A percentile compares a stretch with the other conserved stretches of the same genome.
These are phyloP conservation scores for Proisotoma minuta DNA, from an alignment of 2,888 invertebrate species.

Conservation along the genomic window DNA sequence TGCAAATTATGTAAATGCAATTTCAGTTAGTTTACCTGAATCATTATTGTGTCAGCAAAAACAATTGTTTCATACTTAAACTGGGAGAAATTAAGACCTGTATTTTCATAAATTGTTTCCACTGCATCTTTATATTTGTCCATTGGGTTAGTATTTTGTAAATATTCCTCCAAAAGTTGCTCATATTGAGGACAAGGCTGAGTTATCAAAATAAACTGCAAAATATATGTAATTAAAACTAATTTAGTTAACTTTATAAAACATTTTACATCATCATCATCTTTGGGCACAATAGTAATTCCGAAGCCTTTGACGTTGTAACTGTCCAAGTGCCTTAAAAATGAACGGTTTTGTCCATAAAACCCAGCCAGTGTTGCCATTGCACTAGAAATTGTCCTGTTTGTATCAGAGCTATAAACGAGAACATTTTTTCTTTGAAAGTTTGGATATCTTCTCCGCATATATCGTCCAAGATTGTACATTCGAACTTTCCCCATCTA, in stretches of 20 bases:
- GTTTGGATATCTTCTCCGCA: background rate
- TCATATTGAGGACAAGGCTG: background rate
- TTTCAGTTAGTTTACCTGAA: background rate
- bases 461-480: background rate
- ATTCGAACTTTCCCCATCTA: background rate
- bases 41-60: background rate
- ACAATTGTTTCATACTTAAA: background rate
- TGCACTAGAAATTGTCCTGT: background rate
- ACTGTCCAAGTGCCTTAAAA: background rate
- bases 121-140: constrained; percentile 2
- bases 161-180: background rate
- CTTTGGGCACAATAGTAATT: background rate
- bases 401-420: background rate
- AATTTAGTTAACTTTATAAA: too few relatives aligned
- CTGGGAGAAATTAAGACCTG: background rate
- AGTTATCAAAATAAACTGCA: background rate
- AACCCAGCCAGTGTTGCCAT: background rate
- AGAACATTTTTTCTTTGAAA: constrained; percentile 1
- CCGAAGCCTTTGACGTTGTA: background rate
- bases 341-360: constrained; percentile 2
- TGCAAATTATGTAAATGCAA: background rate
- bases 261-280: background rate
- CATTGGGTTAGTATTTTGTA: background rate
- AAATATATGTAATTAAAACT: too few relatives aligned
- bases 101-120: background rate